Evolutionary conservation across 1,140 invertebrate species (phyloP).

Genomic region (Hylaeus volcanicus): DNA sequence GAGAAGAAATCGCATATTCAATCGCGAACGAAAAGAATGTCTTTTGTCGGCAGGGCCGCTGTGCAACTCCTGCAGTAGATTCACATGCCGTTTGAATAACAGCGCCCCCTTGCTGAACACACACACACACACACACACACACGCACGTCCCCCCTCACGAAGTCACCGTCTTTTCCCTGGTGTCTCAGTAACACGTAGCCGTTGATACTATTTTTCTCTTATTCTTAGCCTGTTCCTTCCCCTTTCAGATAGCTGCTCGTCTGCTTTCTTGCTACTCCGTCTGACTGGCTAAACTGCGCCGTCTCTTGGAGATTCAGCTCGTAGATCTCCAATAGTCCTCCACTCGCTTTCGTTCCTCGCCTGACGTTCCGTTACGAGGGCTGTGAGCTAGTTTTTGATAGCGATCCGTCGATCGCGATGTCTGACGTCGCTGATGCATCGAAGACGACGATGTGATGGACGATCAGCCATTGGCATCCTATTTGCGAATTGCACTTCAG

Average conservation of each 20-base stretch:
- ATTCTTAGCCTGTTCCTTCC: neutral
- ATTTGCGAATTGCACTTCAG: no score
- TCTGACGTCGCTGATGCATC: no score
- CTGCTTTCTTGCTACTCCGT: constrained; percentile 4
- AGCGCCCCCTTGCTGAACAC: neutral
- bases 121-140: neutral
- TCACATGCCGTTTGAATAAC: constrained; percentile 43
- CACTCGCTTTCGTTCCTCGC: neutral
- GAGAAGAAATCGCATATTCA: constrained; percentile 49
- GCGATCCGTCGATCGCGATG: no score
- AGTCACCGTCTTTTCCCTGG: neutral
- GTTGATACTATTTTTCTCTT: neutral
- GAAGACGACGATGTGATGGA: no score
- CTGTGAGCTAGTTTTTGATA: no score
- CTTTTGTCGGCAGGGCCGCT: constrained; percentile 40
- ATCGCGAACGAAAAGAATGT: constrained; percentile 52
- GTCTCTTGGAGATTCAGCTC: constrained; percentile 12
- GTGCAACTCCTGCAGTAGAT: constrained; percentile 12
- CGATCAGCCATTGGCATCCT: no score
- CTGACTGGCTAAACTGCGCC: constrained; percentile 14
- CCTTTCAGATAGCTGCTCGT: constrained; percentile 3
- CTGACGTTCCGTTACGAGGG: no score
- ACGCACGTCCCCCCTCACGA: neutral
- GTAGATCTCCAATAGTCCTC: neutral
- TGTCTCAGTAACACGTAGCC: constrained; percentile 21